Evolutionary conservation across 2,113 vertebrate genomes (phyloP), one percentile per base, ranked within the genome.

Genomic region (Spea multiplicata): DNA sequence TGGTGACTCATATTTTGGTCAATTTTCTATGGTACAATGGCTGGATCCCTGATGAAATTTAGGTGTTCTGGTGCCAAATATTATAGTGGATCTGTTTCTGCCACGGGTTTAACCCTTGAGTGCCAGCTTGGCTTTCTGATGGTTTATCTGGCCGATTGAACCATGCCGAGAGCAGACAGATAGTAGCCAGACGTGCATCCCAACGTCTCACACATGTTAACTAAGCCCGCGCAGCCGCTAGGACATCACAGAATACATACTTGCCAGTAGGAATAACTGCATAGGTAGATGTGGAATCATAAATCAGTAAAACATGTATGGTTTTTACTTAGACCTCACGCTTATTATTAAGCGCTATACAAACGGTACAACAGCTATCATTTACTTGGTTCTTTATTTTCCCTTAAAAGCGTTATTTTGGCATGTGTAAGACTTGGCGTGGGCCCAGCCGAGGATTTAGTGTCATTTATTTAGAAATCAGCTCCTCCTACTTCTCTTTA

Each of bases 251-350:
- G 46, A 55, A 66, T 14, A 70, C 7, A 61, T 30, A 16, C 68
- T 9, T 53, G 61, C n/a, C 53, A 62, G 16, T 62, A 59, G 47
- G n/a, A n/a, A 9, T 47, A 8, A 50, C 47, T 47, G 50, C 7
- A 59, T 49, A 44, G 75, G n/a, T 55, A 53, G 46, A 76, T 10
- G 14, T 69, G 66, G 47, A 70, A 59, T 48, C 7, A 70, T 59
- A 59, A 59, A 59, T 70, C 44, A 57, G 9, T 13, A 48, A 48
- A 69, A 17, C 16, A 77, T 49, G 57, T 45, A 48, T 77, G 55
- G 57, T 70, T 62, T 70, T 47, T 71, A 30, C 62, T 48, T 50
- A 77, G 55, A 44, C 4, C 57, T 76, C 52, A 69, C 55, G 16
- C 75, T 48, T 69, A 14, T 16, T 9, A 69, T 59, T 68, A 52